Evolutionary conservation across 2,113 vertebrate genomes (phyloP).

Genomic region (Eulemur macaco): DNA sequence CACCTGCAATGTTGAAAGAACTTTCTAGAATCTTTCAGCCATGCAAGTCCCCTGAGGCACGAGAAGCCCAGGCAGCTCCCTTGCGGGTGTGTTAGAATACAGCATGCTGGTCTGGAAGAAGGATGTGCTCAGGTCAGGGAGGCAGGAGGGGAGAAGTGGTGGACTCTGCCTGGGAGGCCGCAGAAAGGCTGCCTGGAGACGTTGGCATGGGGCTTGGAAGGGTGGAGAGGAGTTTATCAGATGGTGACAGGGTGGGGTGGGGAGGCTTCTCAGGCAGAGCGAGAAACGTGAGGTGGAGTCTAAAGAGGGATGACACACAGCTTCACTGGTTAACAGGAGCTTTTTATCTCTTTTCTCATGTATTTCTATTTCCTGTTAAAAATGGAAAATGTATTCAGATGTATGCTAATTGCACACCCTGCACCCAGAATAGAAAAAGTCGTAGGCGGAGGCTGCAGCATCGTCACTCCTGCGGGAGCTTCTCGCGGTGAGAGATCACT

Average conservation of each 20-base stretch:
- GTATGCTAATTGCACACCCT: slow-evolving; percentile 54
- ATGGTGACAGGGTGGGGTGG: background rate
- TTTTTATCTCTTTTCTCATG: slow-evolving; percentile 25
- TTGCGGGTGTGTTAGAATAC: accelerated
- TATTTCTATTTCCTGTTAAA: slow-evolving; percentile 53
- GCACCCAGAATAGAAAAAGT: slow-evolving; percentile 53
- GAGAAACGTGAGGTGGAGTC: background rate
- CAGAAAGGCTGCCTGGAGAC: background rate
- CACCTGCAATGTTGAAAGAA: background rate
- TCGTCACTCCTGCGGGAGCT: background rate
- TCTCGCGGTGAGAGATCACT: background rate
- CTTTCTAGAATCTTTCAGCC: background rate
- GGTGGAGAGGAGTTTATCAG: background rate
- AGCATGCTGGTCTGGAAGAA: background rate
- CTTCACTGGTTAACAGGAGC: background rate
- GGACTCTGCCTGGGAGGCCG: accelerated
- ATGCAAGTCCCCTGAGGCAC: background rate
- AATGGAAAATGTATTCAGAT: slow-evolving; percentile 68
- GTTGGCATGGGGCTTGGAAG: background rate
- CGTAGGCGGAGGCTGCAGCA: slow-evolving; percentile 39
- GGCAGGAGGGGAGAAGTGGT: background rate
- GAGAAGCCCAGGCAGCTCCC: background rate
- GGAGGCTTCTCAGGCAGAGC: background rate
- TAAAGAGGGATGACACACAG: background rate
- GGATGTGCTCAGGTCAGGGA: background rate